phyloP scores from a whole-genome alignment of 2,113 vertebrate genomes.

The Campylorhamphus procurvoides region DNA sequence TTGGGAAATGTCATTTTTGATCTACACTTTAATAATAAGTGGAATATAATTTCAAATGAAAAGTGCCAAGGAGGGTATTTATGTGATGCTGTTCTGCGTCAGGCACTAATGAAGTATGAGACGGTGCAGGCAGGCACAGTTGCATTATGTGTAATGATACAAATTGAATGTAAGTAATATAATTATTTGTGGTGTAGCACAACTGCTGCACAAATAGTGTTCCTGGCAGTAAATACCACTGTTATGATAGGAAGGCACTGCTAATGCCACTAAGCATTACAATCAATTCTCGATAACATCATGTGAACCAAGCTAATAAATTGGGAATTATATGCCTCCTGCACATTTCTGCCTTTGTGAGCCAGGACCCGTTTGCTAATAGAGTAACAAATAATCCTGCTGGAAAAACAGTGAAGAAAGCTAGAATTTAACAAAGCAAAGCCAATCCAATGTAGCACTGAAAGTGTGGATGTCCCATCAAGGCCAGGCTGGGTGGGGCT shows the following conservation, averaged over 20 bases:
- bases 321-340: conserved; percentile 55
- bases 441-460: fast-evolving
- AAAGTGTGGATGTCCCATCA: neutral
- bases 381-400: conserved; percentile 39
- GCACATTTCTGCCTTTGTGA: conserved; percentile 45
- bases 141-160: conserved; percentile 44
- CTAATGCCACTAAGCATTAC: conserved; percentile 65
- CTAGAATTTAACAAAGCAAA: neutral
- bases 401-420: neutral
- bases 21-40: conserved; percentile 44
- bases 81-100: conserved; percentile 44
- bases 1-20: conserved; percentile 14
- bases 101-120: conserved; percentile 39
- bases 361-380: conserved; percentile 21
- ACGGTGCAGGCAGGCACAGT: conserved; percentile 1
- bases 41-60: conserved; percentile 48
- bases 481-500: neutral
- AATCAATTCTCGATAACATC: conserved; percentile 65
- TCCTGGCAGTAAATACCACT: conserved; percentile 68
- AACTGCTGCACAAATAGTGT: conserved; percentile 56
- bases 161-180: conserved; percentile 47
- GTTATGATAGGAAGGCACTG: conserved; percentile 59
- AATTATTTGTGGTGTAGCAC: conserved; percentile 45
- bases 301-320: conserved; percentile 66
- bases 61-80: conserved; percentile 62